A percentile compares a stretch with the other conserved stretches of the same genome.
Evolutionary conservation across 2,888 invertebrate genomes (phyloP).

Genomic region (Maniola hyperantus): DNA sequence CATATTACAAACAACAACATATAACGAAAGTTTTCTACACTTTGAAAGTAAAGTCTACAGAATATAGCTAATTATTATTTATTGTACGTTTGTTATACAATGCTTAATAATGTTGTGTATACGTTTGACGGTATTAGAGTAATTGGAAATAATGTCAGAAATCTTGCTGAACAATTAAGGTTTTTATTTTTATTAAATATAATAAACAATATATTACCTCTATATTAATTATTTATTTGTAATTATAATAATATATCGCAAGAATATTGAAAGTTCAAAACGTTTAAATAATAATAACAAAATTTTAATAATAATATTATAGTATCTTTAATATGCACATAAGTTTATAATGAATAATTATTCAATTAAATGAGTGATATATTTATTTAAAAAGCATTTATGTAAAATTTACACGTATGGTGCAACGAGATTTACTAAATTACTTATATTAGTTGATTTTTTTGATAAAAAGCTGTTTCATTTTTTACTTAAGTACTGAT

Average conservation of each 20-base stretch:
- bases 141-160: background rate
- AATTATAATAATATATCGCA: background rate
- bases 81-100: constrained; percentile 5
- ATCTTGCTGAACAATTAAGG: background rate
- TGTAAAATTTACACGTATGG: background rate
- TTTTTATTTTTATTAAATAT: background rate
- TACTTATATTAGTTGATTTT: background rate
- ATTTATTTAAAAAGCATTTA: constrained; percentile 8
- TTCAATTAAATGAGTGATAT: background rate
- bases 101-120: background rate
- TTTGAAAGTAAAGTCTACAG: background rate
- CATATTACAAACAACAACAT: background rate
- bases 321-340: background rate
- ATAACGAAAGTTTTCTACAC: background rate
- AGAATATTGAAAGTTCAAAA: constrained; percentile 14
- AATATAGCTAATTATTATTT: background rate
- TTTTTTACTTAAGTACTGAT: no score
- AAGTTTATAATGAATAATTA: background rate
- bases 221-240: background rate
- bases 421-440: background rate
- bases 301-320: background rate
- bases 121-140: background rate
- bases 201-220: constrained; percentile 2
- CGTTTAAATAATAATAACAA: constrained; percentile 3
- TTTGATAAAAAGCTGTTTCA: no score